Evolutionary conservation across 2,888 invertebrate species (phyloP).

Genomic region (Proisotoma minuta): DNA sequence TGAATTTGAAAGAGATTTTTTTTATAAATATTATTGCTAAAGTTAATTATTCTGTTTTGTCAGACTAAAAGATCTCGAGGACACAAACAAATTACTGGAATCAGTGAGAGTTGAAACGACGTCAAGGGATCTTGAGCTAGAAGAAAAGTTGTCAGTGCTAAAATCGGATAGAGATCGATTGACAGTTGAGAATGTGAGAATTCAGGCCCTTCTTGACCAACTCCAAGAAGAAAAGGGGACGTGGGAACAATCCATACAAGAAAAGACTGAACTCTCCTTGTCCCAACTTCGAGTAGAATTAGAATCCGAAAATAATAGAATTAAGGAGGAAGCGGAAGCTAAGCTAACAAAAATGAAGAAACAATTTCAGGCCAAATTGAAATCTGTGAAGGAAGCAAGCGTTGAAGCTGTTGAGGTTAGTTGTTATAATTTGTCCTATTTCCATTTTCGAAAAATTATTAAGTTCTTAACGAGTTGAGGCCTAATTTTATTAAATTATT

Average conservation of each 20-base stretch:
- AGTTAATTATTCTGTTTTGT: no score
- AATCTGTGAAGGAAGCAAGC: slow-evolving; percentile 20
- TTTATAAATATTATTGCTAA: no score
- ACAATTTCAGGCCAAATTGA: slow-evolving; percentile 50
- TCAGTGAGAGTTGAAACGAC: slow-evolving; percentile 18
- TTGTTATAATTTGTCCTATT: not conserved
- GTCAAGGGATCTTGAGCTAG: slow-evolving; percentile 17
- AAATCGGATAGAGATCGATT: slow-evolving; percentile 27
- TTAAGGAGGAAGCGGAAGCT: slow-evolving; percentile 65
- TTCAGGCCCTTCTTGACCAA: slow-evolving; percentile 59
- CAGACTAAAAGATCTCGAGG: slow-evolving; percentile 18
- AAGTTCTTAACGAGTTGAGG: not conserved
- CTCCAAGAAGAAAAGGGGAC: slow-evolving; percentile 49
- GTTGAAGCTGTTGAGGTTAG: not conserved
- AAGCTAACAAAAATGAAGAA: slow-evolving; percentile 71
- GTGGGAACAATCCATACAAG: not conserved
- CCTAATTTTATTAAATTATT: not conserved
- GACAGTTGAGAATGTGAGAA: slow-evolving; percentile 26
- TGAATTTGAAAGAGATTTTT: not conserved
- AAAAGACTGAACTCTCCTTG: slow-evolving; percentile 1
- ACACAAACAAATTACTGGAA: slow-evolving; percentile 24
- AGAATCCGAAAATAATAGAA: not conserved
- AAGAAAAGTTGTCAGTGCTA: slow-evolving; percentile 48
- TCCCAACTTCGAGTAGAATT: not conserved
- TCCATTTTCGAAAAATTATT: no score